Evolutionary conservation across 2,113 vertebrate genomes (phyloP), one percentile per base, ranked within the genome.

Genomic region (Pseudorectes ferrugineus): DNA sequence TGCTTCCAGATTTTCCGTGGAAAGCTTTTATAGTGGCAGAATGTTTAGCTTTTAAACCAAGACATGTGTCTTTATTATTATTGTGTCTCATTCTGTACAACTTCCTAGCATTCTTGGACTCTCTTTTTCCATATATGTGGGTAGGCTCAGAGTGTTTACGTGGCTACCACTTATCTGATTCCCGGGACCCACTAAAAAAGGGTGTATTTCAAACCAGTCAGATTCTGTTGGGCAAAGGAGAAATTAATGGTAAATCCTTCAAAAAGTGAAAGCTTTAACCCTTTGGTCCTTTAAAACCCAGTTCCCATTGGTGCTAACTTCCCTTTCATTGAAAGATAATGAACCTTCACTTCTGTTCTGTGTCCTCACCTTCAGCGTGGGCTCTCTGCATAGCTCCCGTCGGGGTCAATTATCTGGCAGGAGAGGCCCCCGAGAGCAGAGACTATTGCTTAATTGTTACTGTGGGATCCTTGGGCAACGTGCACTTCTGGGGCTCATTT

Each of bases 401-500:
- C 54, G 13, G 72, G 66, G 33, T 93, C 95, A 96, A 94, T 96
- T 97, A 96, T 93, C 40, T 9, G 25, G 45, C 76, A 76, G 86
- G 70, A 85, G 92, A 89, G 79, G 75, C 92, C 81, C 89, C 58
- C 26, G 38, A 11, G 92, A 80, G 68, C 76, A 66, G 55, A 76
- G 68, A 58, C 93, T 49, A 9, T 55, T 65, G 65, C 88, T 96
- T 81, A 93, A 96, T 96, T 97, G 80, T 95, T 80, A 4, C 7
- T 90, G 92, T 67, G 93, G 90, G 88, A 92, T 90, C 91, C 65
- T 84, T 29, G 36, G 26, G 92, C 86, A 72, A 36, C 24, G 61
- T 84, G 89, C 49, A 55, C 42, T 81, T 51, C 93, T 62, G 86
- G 62, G 80, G 95, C 96, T 97, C 97, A 91, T 97, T 98, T 97